Evolutionary conservation across 2,888 invertebrate genomes (phyloP), one percentile per base, ranked within the genome.

Genomic region (Erebia epiphron): DNA sequence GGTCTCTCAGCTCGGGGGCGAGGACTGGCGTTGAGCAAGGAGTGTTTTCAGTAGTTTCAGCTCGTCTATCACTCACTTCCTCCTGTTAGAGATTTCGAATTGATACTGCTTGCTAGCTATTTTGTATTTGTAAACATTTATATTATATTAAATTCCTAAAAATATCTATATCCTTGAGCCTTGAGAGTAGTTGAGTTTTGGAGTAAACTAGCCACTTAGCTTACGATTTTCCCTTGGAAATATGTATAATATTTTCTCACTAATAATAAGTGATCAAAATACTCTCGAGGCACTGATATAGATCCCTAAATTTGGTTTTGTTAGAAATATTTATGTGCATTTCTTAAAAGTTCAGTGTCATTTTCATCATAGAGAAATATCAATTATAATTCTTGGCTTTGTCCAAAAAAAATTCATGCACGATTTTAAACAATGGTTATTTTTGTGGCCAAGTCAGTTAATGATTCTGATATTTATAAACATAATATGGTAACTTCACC

Each of bases 61-160:
- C 84, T 83, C 89, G 76, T 79, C 85, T 90, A 88, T 90, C 87
- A 85, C 83, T 91, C 82, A 86, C 80, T 86, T 91, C 92, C 86
- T 90, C 92, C 92, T 93, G 92, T 87, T 84, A 88, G 88, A 90
- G 81, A 90, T 84, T 83, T 68, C 82, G 74, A 87, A 84, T 84
- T 80, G 81, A 85, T 83, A 86, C 62, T 62, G 18, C 62, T 62
- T 49, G 62, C 82, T 85, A 84, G 75, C 65, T 73, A 70, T 69
- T 70, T 67, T 43, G 49, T 72, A 70, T 50, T 57, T 46, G 71
- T 49, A 52, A 52, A 35, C 11, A 41, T 35, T 52, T 52, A 16
- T 35, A 7, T 35, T 35, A 14, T 26, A 64, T 64, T 64, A 52
- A 64, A 64, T 16, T 64, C 35, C 52, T 64, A 52, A 35, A 64